Conservation (phyloP, 2,113 vertebrate species). For the Arothron firmamentum region DNA sequence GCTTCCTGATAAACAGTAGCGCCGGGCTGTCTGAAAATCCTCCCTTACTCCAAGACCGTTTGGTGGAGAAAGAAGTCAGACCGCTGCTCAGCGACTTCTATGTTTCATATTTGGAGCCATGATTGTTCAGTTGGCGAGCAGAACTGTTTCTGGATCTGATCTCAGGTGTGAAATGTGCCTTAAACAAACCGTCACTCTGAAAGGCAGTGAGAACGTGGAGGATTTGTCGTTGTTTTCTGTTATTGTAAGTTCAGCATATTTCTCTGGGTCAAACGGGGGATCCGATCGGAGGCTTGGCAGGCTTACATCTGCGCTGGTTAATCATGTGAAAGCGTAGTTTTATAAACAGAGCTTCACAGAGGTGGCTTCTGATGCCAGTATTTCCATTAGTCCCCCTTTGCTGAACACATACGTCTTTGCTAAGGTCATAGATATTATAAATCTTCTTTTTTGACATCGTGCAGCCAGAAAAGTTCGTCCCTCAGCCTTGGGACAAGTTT, state of each 20-base stretch:
- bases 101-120: not conserved
- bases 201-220: conserved; percentile 7
- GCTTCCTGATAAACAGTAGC: conserved; percentile 36
- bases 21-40: not conserved
- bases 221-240: conserved; percentile 4
- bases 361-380: conserved; percentile 30
- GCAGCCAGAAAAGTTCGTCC: not conserved
- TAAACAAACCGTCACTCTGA: conserved; percentile 3
- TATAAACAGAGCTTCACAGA: conserved; percentile 39
- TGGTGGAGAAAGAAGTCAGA: not conserved
- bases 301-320: conserved; percentile 21
- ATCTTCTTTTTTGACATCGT: not conserved
- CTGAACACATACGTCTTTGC: conserved; percentile 8
- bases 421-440: conserved; percentile 26
- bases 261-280: no score
- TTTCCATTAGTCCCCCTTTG: conserved; percentile 45
- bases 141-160: not conserved
- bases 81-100: no score
- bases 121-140: not conserved
- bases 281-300: not conserved
- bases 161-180: not conserved
- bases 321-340: conserved; percentile 31
- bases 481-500: conserved; percentile 5
- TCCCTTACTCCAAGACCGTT: not conserved
- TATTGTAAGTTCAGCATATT: no score